Evolutionary conservation across 2,888 invertebrate genomes (phyloP), one percentile per base, ranked within the genome.

Genomic region (Apeira syringaria): DNA sequence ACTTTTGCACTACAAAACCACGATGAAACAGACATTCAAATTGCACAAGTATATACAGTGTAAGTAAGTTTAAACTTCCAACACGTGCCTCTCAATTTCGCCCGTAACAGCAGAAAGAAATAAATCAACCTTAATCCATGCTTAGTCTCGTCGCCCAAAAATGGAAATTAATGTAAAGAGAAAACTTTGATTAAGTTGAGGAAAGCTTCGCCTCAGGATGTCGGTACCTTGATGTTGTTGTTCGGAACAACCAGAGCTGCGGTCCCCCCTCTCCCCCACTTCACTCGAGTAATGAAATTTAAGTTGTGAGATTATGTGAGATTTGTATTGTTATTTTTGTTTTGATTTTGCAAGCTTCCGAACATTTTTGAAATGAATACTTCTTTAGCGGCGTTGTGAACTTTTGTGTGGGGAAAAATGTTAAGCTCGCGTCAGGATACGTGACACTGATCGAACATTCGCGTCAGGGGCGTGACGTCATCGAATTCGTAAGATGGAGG

Each of bases 131-230:
- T 30, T 61, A 60, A 66, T 63, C 59, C 61, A 54, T 56, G 48
- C 61, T 68, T 67, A 65, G 61, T 59, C 59, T 61, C 61, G 57
- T 64, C 56, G 52, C 54, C 56, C 56, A 61, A 59, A 66, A 68
- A 71, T 56, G 54, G 51, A 56, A 56, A 59, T 59, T 50, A 69
- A 67, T 59, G 63, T 63, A 59, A 61, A 60, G 61, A 42, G 61
- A 38, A 61, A 73, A 72, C 62, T 74, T 74, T 68, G 70, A 73
- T 71, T 71, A 67, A 71, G 66, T 67, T 60, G 51, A 46, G 31
- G 34, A 53, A 49, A 55, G 53, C 53, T 35, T 8, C 45, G 53
- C 47, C 36, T 47, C 51, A 36, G 47, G 34, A 40, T 30, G 31
- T 37, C 29, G 39, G 47, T 61, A 55, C 59, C 62, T 64, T 60